These are phyloP conservation scores for Zeuzera pyrina DNA, from an alignment of 2,888 invertebrate genomes.

Conservation along the genomic window DNA sequence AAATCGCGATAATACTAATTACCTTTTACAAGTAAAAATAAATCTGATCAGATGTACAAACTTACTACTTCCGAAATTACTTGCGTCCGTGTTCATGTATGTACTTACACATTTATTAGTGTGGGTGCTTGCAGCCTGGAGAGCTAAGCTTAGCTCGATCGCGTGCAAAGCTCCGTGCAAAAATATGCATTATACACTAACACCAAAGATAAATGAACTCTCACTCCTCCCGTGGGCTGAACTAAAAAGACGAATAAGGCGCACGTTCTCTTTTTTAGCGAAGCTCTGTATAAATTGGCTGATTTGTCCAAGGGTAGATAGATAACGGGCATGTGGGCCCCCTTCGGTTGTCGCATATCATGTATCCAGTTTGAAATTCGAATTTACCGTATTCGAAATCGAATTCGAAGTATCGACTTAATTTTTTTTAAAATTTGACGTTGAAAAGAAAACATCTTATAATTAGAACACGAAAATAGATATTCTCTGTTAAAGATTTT, in stretches of 20 bases:
- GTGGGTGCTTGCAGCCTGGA: conserved; percentile 34
- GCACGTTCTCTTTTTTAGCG: conserved; percentile 28
- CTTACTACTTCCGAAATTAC: too few relatives aligned
- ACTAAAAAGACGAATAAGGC: conserved; percentile 32
- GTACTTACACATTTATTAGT: conserved; percentile 17
- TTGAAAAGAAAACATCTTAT: too few relatives aligned
- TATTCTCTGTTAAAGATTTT: too few relatives aligned
- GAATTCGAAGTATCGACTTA: too few relatives aligned
- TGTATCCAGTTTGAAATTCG: conserved; percentile 45
- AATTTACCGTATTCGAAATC: too few relatives aligned
- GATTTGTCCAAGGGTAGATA: conserved; percentile 38
- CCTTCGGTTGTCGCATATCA: conserved; percentile 51
- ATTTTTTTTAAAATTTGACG: too few relatives aligned
- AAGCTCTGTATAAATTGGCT: conserved; percentile 44
- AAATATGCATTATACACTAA: conserved; percentile 57
- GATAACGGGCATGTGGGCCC: conserved; percentile 47
- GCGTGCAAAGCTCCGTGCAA: conserved; percentile 63
- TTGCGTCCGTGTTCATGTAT: too few relatives aligned
- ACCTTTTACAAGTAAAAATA: too few relatives aligned
- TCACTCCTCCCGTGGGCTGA: conserved; percentile 26
- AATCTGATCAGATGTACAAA: too few relatives aligned
- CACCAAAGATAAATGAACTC: conserved; percentile 46
- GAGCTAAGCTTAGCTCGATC: conserved; percentile 43
- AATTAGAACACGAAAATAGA: too few relatives aligned
- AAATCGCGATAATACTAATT: too few relatives aligned